These are phyloP conservation scores for Atta colombica DNA, from an alignment of 1,140 invertebrate species.

Conservation along the genomic window DNA sequence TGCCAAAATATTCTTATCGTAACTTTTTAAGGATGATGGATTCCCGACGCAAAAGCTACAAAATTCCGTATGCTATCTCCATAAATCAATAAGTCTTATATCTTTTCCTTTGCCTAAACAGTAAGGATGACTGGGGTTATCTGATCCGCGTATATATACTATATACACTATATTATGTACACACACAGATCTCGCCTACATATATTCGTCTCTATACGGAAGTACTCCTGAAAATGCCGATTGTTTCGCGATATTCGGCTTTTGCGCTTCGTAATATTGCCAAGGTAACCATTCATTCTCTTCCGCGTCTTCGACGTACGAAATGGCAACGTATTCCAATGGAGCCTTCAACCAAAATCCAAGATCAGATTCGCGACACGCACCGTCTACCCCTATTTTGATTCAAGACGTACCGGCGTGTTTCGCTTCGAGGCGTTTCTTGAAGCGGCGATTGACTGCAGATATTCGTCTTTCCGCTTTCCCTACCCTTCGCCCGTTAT, in stretches of 20 bases:
- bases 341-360: conserved; percentile 52
- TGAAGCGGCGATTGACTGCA: conserved; percentile 60
- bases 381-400: conserved; percentile 55
- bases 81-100: conserved; percentile 26
- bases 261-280: conserved; percentile 36
- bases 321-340: conserved; percentile 44
- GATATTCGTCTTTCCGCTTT: conserved; percentile 58
- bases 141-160: conserved; percentile 6
- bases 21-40: conserved; percentile 7
- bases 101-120: background rate
- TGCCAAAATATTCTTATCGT: background rate
- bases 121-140: conserved; percentile 10
- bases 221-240: conserved; percentile 11
- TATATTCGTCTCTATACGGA: background rate
- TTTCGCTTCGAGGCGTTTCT: conserved; percentile 53
- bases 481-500: conserved; percentile 52
- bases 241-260: conserved; percentile 43
- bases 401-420: conserved; percentile 53
- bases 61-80: background rate
- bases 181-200: background rate
- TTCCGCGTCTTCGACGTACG: conserved; percentile 24
- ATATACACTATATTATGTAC: background rate
- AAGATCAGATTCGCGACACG: conserved; percentile 61
- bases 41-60: background rate
- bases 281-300: conserved; percentile 43